Evolutionary conservation across 2,797 vertebrate genomes (phyloP).

Genomic region (Mastacembelus armatus): DNA sequence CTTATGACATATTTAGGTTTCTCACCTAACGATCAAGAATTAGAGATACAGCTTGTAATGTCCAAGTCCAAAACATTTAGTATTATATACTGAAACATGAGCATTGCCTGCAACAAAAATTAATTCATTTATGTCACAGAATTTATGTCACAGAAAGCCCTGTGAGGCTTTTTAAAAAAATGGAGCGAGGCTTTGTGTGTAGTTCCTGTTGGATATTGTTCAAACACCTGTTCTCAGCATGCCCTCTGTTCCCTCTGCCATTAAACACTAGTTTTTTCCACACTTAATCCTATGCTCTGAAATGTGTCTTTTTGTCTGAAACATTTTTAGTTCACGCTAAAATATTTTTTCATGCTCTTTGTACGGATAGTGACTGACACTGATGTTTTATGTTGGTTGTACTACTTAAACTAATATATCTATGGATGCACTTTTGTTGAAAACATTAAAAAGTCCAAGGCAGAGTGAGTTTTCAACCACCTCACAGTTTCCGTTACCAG

Average conservation of each 20-base stretch:
- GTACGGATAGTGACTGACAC: background rate
- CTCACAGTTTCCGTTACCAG: too few species aligned
- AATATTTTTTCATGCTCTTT: background rate
- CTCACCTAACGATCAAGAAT: background rate
- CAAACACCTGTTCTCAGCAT: constrained; percentile 50
- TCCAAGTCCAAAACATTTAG: background rate
- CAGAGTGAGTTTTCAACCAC: too few species aligned
- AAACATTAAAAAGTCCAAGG: background rate
- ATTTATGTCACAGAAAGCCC: constrained; percentile 24
- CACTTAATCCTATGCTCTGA: constrained; percentile 36
- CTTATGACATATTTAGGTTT: background rate
- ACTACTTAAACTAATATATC: too few species aligned
- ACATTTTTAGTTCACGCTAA: constrained; percentile 2
- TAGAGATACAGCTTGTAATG: constrained; percentile 7
- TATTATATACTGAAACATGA: too few species aligned
- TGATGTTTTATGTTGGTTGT: background rate
- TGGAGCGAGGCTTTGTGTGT: constrained; percentile 7
- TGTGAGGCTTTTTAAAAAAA: constrained; percentile 9
- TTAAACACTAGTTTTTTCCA: constrained; percentile 23
- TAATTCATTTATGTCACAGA: background rate
- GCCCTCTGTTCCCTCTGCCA: constrained; percentile 20
- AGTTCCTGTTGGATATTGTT: constrained; percentile 35
- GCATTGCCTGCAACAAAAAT: background rate
- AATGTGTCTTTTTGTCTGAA: constrained; percentile 17
- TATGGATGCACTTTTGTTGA: too few species aligned